Percentiles rank a stretch among this genome's conserved stretches.
phyloP scores from a whole-genome alignment of 30 jellyfish, hydroid and myxozoan genomes.

The Nemopilema nomurai region DNA sequence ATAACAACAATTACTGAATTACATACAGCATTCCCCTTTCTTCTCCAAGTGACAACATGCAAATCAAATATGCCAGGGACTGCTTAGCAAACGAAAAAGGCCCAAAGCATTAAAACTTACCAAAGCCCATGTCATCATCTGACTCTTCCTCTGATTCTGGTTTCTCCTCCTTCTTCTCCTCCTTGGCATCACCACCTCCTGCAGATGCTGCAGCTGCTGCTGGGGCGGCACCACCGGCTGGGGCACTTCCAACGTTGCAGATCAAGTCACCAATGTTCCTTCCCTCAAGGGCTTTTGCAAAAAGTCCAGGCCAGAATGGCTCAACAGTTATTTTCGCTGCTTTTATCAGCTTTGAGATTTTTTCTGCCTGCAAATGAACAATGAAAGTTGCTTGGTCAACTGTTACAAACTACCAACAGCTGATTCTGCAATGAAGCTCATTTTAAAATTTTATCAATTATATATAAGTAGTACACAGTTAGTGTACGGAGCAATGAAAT shows the following conservation, averaged over 20 bases:
- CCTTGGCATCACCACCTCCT: conserved; percentile 60
- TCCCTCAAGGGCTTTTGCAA: conserved; percentile 97
- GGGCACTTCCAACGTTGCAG: conserved; percentile 97
- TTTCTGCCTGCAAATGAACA: conserved; percentile 71
- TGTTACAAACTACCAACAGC: no score
- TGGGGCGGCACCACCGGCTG: conserved; percentile 87
- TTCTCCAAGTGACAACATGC: no score
- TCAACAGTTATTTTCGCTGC: conserved; percentile 82
- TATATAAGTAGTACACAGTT: background rate
- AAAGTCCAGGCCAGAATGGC: conserved; percentile 97
- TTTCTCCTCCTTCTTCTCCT: conserved; percentile 82
- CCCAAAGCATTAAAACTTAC: conserved; percentile 38
- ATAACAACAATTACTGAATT: no score
- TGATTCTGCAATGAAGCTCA: no score
- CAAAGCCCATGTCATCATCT: conserved; percentile 99
- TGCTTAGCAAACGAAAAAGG: background rate
- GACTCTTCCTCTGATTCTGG: conserved; percentile 84
- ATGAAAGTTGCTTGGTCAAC: no score
- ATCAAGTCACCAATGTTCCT: conserved; percentile 87
- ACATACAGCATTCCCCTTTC: no score
- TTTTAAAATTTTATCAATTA: no score
- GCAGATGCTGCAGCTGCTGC: conserved; percentile 69
- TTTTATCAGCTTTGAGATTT: conserved; percentile 60
- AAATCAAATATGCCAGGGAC: no score
- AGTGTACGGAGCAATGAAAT: background rate